These are phyloP conservation scores for Trichopoda pennipes DNA, from an alignment of 2,888 invertebrate genomes.

Conservation along the genomic window DNA sequence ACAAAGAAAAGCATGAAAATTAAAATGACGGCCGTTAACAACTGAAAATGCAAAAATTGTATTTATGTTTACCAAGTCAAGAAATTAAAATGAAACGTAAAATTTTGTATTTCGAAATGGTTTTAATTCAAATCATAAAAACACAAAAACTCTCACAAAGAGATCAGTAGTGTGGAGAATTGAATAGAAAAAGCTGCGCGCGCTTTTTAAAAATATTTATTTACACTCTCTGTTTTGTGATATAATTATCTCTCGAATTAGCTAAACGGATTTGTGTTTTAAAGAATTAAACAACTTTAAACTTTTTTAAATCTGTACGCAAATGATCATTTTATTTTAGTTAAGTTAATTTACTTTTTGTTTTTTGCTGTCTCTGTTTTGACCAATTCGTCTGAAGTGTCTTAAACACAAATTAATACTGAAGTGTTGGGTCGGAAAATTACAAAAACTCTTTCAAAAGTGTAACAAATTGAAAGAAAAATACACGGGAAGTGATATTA, in stretches of 20 bases:
- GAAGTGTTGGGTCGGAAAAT: conserved; percentile 39
- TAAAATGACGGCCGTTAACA: conserved; percentile 76
- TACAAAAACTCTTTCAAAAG: conserved; percentile 7
- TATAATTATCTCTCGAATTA: conserved; percentile 20
- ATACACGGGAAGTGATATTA: not conserved
- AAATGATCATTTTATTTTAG: conserved; percentile 38
- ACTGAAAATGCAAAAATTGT: conserved; percentile 76
- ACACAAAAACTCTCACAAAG: conserved; percentile 6
- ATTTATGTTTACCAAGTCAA: conserved; percentile 60
- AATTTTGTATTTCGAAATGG: conserved; percentile 49
- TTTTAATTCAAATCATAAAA: conserved; percentile 52
- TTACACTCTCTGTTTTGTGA: conserved; percentile 10
- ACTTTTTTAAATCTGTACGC: not conserved
- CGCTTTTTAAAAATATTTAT: conserved; percentile 39
- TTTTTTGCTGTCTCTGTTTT: conserved; percentile 53
- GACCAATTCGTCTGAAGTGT: conserved; percentile 56
- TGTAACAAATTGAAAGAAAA: conserved; percentile 27
- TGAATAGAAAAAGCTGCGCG: conserved; percentile 60
- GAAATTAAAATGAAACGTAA: conserved; percentile 31
- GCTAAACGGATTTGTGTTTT: conserved; percentile 33
- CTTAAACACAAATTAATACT: conserved; percentile 21
- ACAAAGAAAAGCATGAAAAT: conserved; percentile 74
- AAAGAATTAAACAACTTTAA: conserved; percentile 5
- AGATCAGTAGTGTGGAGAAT: conserved; percentile 22
- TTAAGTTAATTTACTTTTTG: conserved; percentile 27